These are phyloP conservation scores for Apoderus coryli DNA, from an alignment of 2,888 invertebrate genomes.

Conservation along the genomic window DNA sequence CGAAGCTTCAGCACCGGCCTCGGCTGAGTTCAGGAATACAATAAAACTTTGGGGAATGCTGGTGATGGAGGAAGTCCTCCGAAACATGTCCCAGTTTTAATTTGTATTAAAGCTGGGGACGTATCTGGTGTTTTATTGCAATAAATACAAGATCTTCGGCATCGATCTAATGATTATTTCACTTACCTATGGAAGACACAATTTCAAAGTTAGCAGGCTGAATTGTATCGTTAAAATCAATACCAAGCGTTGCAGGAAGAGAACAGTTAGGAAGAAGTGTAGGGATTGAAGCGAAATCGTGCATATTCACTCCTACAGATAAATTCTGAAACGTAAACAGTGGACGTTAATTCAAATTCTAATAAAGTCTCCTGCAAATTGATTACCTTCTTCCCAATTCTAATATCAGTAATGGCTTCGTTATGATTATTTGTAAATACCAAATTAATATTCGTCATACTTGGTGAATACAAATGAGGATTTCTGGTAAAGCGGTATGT, in stretches of 20 bases:
- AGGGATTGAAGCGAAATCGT: conserved; percentile 58
- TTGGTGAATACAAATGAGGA: conserved; percentile 66
- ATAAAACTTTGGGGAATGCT: no score
- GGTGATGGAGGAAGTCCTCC: no score
- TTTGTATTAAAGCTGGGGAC: no score
- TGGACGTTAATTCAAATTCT: neutral
- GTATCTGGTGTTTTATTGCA: no score
- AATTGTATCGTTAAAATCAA: conserved; percentile 88
- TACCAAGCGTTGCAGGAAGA: conserved; percentile 57
- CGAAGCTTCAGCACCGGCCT: no score
- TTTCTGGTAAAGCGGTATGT: conserved; percentile 58
- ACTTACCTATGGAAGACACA: conserved; percentile 41
- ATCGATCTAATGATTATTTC: no score
- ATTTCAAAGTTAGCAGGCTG: conserved; percentile 76
- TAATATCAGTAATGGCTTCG: conserved; percentile 52
- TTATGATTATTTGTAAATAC: conserved; percentile 57
- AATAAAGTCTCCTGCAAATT: conserved; percentile 3
- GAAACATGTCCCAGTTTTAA: no score
- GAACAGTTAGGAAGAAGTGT: conserved; percentile 46
- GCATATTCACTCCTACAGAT: conserved; percentile 55
- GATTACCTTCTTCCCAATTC: conserved; percentile 57
- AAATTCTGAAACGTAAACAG: conserved; percentile 36
- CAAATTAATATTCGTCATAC: conserved; percentile 72
- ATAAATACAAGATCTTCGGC: no score
- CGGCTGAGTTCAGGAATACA: no score